These are phyloP conservation scores for Biston betularia DNA, from an alignment of 2,888 invertebrate species.

Conservation along the genomic window DNA sequence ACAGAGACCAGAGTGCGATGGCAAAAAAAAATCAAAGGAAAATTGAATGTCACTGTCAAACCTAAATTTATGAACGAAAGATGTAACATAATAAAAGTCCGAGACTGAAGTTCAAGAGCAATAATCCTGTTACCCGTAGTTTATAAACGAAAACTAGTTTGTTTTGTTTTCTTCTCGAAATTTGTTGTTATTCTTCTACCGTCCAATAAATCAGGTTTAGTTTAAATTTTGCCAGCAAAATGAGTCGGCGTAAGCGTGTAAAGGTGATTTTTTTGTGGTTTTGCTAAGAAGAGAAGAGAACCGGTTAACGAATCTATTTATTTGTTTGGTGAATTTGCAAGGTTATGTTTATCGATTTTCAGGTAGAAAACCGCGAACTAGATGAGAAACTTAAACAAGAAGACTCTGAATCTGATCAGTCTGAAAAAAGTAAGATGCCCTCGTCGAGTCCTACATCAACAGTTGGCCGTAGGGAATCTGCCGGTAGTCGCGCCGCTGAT, in stretches of 20 bases:
- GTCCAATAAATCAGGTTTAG: conserved; percentile 13
- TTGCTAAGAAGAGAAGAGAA: background rate
- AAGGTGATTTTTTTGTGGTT: conserved; percentile 65
- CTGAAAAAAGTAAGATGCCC: conserved; percentile 87
- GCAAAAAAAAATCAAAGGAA: no score
- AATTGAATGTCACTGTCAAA: background rate
- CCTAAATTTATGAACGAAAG: background rate
- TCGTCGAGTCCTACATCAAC: conserved; percentile 86
- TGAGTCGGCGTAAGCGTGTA: conserved; percentile 87
- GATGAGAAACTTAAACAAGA: conserved; percentile 89
- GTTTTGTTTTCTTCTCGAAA: conserved; percentile 43
- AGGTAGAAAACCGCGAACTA: conserved; percentile 85
- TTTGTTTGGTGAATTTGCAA: conserved; percentile 46
- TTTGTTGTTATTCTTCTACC: conserved; percentile 18
- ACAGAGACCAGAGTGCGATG: no score
- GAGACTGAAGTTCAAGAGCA: no score
- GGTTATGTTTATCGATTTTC: conserved; percentile 86
- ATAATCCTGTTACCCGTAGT: no score
- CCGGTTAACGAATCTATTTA: background rate
- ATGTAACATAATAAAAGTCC: no score
- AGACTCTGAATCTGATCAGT: conserved; percentile 87
- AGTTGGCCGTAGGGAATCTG: conserved; percentile 80
- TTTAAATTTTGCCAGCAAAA: conserved; percentile 54
- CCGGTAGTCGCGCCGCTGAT: conserved; percentile 79
- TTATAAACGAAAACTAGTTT: conserved; percentile 21